Evolutionary conservation across 2,113 vertebrate genomes (phyloP), one percentile per base, ranked within the genome.

Genomic region (Heloderma charlesbogerti): DNA sequence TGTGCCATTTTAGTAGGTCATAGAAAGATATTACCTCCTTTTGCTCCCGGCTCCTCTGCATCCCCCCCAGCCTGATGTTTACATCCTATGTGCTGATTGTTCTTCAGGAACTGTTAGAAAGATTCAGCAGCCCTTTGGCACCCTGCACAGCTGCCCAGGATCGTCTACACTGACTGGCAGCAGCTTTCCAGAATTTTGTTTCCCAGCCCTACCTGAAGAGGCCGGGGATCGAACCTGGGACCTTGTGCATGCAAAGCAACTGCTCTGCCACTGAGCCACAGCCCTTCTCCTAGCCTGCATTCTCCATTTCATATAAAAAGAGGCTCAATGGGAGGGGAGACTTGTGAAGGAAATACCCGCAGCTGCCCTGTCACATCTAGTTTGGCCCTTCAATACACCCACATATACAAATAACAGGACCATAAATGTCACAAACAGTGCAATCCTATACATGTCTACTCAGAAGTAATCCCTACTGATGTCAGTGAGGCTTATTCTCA

Each of bases 301-400:
- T 16, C 18, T 10, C 54, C 34, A 63, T 63, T 48, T 79, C 29
- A 29, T 79, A 29, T 79, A 29, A 48, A 79, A 79, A 79, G 27
- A 34, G 7, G 31, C 27, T 25, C 69, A 31, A 78, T 27, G 22
- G 75, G 75, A 45, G 43, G 60, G 10, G 60, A 37, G 22, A 43
- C 6, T 27, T 43, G 40, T 78, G 75, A 43, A 78, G 25, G 25
- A 43, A 43, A 43, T 40, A 22, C 2, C 1, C 45, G 40, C 6
- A 0, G 63, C 67, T 51, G 29, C 29, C 43, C 27, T 67, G n/a
- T 43, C 37, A 29, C 22, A 29, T 69, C 63, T 69, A 27, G 40
- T 16, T 18, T 85, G 82, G 82, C 57, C 92, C 92, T 94, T 92
- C 89, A 95, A 95, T 94, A 90, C 20, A 94, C 89, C 94, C 82